Evolutionary conservation across 2,888 invertebrate genomes (phyloP).

Genomic region (Phengaris alcon): DNA sequence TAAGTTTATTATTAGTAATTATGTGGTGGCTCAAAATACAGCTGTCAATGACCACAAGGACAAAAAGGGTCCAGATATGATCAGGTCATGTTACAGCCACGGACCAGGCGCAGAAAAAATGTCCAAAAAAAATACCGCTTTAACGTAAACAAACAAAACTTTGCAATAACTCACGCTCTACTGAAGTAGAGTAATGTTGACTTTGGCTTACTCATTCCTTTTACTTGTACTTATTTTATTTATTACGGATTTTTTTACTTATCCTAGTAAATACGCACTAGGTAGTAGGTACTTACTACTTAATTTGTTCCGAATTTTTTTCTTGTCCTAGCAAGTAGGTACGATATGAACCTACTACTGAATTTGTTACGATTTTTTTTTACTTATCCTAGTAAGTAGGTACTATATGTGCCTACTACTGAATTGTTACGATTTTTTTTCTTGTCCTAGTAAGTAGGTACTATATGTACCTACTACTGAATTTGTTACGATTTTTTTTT

Average conservation of each 20-base stretch:
- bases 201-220: constrained; percentile 35
- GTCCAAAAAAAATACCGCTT: constrained; percentile 55
- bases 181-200: constrained; percentile 54
- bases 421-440: too few relatives aligned
- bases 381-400: background rate
- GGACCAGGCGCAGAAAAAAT: constrained; percentile 60
- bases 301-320: background rate
- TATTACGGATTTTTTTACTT: constrained; percentile 38
- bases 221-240: too few relatives aligned
- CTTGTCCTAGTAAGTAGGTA: too few relatives aligned
- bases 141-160: constrained; percentile 54
- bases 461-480: too few relatives aligned
- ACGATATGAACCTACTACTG: too few relatives aligned
- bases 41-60: constrained; percentile 74
- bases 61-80: constrained; percentile 74
- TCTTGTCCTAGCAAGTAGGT: background rate
- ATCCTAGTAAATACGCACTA: background rate
- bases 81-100: constrained; percentile 76
- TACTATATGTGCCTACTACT: too few relatives aligned
- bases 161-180: constrained; percentile 54
- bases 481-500: too few relatives aligned
- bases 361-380: background rate
- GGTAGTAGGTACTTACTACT: background rate
- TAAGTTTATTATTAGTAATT: constrained; percentile 22
- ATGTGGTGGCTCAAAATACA: constrained; percentile 43